Evolutionary conservation across 1,140 invertebrate genomes (phyloP), one percentile per base, ranked within the genome.

Genomic region (Macrostomum lignano): DNA sequence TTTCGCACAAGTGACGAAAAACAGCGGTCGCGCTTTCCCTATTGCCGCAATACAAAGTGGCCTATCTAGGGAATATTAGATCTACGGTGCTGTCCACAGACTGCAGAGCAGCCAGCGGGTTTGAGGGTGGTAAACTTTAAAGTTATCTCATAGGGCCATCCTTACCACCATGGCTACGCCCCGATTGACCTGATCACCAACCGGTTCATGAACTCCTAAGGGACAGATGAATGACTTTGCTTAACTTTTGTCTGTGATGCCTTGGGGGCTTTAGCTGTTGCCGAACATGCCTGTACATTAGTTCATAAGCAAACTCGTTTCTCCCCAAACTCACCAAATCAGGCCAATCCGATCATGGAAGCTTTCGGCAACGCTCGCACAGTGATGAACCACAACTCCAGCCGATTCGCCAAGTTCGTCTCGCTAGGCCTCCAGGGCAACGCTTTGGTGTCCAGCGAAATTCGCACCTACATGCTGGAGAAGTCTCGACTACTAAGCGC

Each of bases 281-380:
- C 20, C 4, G 14, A 3, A 20, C 10, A 21, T 33, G 4, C 10
- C 13, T 33, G 2, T 2, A 15, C 19, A 2, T 15, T 32, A 7
- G 17, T 3, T 32, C 2, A 7, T 28, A 3, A 22, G 6, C 17
- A 7, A 33, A 22, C 25, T 15, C 14, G 21, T 37, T 33, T 21
- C 20, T 31, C 21, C 7, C 11, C 1, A 20, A 25, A n/a, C n/a
- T 31, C 20, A 5, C 5, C 20, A 11, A 5, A 32, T 35, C 7
- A 35, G 34, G 11, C 34, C n/a, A 31, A 32, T 4, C 4, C 11
- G 1, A 67, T 77, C 35, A 74, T 78, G 71, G 74, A 77, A 48
- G 86, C 88, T 3, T 96, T 96, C 61, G 88, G 88, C 36, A 96
- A 96, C 61, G 86, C 88, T 3, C 94, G 96, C 60, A 98, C 88